Base-by-base conservation (phyloP, 1,140 invertebrate species). In the Drosophila biarmipes region DNA sequence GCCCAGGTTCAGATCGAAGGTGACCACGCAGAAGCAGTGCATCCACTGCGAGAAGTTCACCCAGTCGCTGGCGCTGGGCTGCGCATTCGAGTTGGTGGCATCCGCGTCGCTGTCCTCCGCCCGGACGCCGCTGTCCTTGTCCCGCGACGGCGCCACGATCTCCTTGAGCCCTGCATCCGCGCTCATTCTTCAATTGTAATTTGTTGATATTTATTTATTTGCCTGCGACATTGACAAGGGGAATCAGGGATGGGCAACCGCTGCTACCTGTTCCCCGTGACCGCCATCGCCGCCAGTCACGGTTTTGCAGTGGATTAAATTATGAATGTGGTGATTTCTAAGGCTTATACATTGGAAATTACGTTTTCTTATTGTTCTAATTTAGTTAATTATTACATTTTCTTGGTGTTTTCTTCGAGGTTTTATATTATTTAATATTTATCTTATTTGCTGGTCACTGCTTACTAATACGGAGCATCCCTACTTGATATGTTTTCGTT, bases 1-100 rank as follows among this genome's bases (percentile, higher is more conserved):
- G 37, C 98, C 98, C 21, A 99, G 93, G 93, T 99, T 98, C 74
- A 99, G 94, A 94, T 99, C 98, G 94, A 99, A 99, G 5, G 98
- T 99, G 43, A 99, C 98, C 64, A 99, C 96, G 93, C 98, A 98
- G 73, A 99, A 96, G 91, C 98, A 99, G 92, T 99, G 97, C 61
- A 99, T 94, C 98, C 98, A 99, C 92, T 98, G 96, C 31, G 95
- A 95, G 92, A 99, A 97, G 77, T 92, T 69, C 24, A 78, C 21
- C 91, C 91, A 92, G 37, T 92, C 64, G 43, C 48, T 59, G 45
- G 55, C 53, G 46, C 52, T 61, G 10, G 64, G 31, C 48, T 55
- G 57, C 11, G 49, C 40, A 34, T 80, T 87, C 4, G 55, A 82
- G 17, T 73, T 74, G 31, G 29, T 45, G 12, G 29, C 35, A 24